These are phyloP conservation scores for Tor tambroides DNA, from an alignment of 2,113 vertebrate genomes.

Conservation along the genomic window DNA sequence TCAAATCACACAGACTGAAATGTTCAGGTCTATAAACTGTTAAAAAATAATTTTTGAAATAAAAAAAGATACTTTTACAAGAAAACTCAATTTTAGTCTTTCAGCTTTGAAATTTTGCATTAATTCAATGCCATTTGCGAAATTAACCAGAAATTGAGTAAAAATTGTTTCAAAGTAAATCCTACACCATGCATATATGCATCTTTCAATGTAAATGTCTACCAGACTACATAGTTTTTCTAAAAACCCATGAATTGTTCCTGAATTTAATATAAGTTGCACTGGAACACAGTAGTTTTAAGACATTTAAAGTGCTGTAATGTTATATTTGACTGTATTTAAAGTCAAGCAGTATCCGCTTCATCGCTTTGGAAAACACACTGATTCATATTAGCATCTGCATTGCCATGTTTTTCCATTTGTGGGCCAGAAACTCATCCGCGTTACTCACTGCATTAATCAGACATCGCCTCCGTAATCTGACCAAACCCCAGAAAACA, in stretches of 20 bases:
- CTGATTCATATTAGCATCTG: background rate
- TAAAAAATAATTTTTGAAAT: background rate
- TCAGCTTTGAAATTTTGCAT: no score
- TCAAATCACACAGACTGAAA: background rate
- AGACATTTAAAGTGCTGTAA: background rate
- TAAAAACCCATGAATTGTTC: background rate
- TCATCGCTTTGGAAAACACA: background rate
- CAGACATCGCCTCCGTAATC: background rate
- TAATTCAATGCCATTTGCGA: background rate
- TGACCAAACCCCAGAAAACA: background rate
- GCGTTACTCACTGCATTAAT: background rate
- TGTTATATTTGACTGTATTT: background rate
- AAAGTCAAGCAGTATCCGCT: background rate
- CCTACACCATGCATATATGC: background rate
- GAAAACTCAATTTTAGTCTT: no score
- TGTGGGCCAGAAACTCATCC: background rate
- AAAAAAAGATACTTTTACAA: no score
- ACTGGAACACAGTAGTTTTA: background rate
- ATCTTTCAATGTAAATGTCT: background rate
- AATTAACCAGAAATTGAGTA: background rate
- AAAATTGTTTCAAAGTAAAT: no score
- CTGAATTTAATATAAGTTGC: background rate
- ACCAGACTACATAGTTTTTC: background rate
- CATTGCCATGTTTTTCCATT: background rate
- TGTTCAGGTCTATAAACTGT: background rate